phyloP scores from a whole-genome alignment of 2,797 vertebrate species.

The Vespertilio murinus region DNA sequence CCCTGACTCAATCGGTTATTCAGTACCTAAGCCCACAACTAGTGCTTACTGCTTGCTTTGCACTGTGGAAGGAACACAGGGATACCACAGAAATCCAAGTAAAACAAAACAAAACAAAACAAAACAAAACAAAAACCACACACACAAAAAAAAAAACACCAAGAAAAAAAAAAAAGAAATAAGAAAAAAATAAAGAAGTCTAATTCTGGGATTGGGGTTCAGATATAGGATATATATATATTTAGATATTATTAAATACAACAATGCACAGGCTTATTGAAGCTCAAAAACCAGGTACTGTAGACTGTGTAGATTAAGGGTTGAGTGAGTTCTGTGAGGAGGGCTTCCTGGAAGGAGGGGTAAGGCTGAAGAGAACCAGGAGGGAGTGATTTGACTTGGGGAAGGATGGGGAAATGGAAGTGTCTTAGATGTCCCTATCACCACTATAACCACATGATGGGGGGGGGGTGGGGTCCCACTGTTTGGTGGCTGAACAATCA shows the following conservation, averaged over 20 bases:
- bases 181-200: neutral
- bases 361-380: neutral
- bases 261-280: constrained; percentile 21
- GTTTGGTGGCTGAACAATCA: neutral
- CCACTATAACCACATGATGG: neutral
- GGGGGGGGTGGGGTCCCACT: neutral
- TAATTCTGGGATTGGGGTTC: neutral
- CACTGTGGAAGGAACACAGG: neutral
- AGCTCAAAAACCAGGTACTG: neutral
- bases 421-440: neutral
- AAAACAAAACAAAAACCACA: neutral
- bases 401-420: neutral
- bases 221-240: neutral
- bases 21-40: neutral
- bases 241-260: constrained; percentile 35
- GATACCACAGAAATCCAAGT: constrained; percentile 4
- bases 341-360: neutral
- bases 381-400: constrained; percentile 15
- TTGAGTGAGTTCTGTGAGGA: neutral
- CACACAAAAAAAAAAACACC: too few relatives aligned
- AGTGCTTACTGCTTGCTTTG: constrained; percentile 32
- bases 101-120: neutral
- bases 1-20: constrained; percentile 12
- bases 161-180: neutral
- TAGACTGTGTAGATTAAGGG: neutral